Evolutionary conservation across 2,797 vertebrate genomes (phyloP).

Genomic region (Limosa lapponica): DNA sequence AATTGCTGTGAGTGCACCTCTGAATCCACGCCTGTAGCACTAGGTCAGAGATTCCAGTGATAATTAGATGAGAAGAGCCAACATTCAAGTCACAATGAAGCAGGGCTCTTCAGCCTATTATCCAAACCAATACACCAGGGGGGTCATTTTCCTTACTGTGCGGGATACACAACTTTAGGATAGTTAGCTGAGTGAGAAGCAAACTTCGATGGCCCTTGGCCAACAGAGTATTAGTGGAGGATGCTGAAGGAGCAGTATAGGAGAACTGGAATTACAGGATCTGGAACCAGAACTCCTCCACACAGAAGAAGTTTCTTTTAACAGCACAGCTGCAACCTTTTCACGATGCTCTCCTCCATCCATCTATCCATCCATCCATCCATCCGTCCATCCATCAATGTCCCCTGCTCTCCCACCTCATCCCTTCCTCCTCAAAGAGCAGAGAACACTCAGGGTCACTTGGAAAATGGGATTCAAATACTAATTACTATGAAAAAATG

Average conservation of each 20-base stretch:
- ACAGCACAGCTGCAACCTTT: background rate
- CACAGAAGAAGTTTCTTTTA: background rate
- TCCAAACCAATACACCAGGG: background rate
- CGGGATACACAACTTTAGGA: background rate
- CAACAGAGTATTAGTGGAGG: background rate
- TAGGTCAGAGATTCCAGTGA: background rate
- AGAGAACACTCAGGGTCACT: background rate
- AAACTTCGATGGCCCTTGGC: background rate
- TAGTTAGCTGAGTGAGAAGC: background rate
- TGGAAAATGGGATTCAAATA: background rate
- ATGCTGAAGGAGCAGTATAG: background rate
- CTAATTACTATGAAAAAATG: background rate
- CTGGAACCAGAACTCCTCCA: background rate
- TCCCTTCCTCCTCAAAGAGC: background rate
- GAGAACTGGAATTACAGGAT: background rate
- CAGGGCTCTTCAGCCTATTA: background rate
- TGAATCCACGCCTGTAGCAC: background rate
- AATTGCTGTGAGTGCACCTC: background rate
- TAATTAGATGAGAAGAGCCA: background rate
- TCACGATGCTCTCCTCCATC: background rate
- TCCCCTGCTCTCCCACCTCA: background rate
- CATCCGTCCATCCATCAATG: too few species aligned
- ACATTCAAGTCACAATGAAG: background rate
- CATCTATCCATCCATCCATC: background rate
- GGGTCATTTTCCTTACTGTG: background rate